Base-by-base conservation (phyloP, 1,140 invertebrate genomes). In the Lepidurus couesii region DNA sequence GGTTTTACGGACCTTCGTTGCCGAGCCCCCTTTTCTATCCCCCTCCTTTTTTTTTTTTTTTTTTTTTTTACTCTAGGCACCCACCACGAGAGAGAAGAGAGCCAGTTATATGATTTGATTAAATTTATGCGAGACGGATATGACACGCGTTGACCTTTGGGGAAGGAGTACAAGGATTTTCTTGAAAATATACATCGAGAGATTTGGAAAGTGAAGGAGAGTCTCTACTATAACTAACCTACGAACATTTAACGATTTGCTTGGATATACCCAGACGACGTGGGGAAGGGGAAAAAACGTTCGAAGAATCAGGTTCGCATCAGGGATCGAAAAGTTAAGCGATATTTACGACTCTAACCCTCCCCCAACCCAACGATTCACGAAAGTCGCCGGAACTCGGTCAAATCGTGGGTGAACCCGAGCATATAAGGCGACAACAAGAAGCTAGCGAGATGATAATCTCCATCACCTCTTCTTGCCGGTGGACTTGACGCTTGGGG, bases 41-140 rank as follows among this genome's bases (percentile, higher is more conserved):
- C 47, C 13, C 10, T 65, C 47, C 13, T 11, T 6, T 21, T 65
- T 65, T 16, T 65, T 16, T 16, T 7, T 65, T 0, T n/a, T n/a
- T n/a, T 11, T 6, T 21, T 65, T 16, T 7, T 65, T 0, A n/a
- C n/a, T 65, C 16, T 65, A 16, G 13, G 21, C 6, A 13, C 16
- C 8, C 6, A 65, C 21, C 53, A 16, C 45, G 45, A 47, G 53
- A 65, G 53, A 65, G 53, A 65, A 21, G 21, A 16, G 13, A 65
- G 53, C 53, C 53, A 16, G 53, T 65, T 65, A 16, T 65, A 65
- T 16, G 53, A 65, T n/a, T 65, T 65, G 53, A 65, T 65, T 65
- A 65, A 65, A 65, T 65, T 65, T 65, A 65, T 65, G 53, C 53
- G 53, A 65, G 53, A 65, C 53, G 53, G 53, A 65, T 65, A 65